Evolutionary conservation across 2,888 invertebrate genomes (phyloP).

Genomic region (Drosophila suboccidentalis): DNA sequence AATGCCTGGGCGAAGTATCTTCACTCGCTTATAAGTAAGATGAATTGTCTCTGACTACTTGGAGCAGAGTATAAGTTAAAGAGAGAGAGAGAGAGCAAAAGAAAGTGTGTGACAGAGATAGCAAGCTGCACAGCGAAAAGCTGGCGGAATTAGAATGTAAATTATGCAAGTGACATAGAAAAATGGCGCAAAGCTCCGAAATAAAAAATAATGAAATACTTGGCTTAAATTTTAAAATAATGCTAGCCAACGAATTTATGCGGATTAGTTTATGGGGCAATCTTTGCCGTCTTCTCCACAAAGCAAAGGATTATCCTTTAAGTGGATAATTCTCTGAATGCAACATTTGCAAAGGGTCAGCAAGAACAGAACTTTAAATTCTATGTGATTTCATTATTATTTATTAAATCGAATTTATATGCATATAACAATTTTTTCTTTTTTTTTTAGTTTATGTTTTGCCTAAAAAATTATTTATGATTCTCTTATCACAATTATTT

Average conservation of each 20-base stretch:
- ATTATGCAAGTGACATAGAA: constrained; percentile 73
- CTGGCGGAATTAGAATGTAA: constrained; percentile 74
- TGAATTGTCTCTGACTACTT: constrained; percentile 66
- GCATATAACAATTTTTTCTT: neutral
- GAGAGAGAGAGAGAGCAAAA: constrained; percentile 19
- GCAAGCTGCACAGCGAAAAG: constrained; percentile 36
- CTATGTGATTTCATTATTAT: neutral
- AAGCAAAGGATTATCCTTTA: constrained; percentile 34
- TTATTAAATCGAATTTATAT: neutral
- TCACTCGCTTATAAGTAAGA: constrained; percentile 70
- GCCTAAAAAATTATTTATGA: too few species aligned
- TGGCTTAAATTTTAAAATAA: constrained; percentile 55
- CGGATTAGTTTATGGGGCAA: constrained; percentile 35
- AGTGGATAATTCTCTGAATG: constrained; percentile 15
- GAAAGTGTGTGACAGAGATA: neutral
- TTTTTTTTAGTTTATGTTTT: too few species aligned
- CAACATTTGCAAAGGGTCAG: constrained; percentile 19
- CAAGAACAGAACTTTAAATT: neutral
- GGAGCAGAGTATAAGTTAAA: constrained; percentile 2
- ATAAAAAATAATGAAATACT: constrained; percentile 34
- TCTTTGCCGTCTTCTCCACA: constrained; percentile 28
- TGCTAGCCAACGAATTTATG: constrained; percentile 42
- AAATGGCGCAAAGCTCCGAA: constrained; percentile 40
- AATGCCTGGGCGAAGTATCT: constrained; percentile 64
- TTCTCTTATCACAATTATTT: too few species aligned